phyloP scores from a whole-genome alignment of 2,797 vertebrate genomes.

The Neostethus bicornis region DNA sequence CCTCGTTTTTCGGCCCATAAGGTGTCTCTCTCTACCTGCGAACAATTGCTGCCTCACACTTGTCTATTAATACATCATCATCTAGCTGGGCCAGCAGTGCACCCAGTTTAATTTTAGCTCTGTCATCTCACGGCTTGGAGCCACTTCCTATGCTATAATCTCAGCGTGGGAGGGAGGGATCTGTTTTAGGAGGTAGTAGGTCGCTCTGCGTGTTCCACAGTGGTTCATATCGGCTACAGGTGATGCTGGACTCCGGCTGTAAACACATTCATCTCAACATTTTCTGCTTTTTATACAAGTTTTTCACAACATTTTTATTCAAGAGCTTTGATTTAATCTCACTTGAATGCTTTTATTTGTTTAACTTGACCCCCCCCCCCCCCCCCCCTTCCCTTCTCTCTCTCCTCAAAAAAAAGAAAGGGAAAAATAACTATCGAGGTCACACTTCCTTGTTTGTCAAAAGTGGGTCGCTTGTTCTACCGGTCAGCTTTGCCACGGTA shows the following conservation, averaged over 20 bases:
- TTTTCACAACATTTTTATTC: constrained; percentile 18
- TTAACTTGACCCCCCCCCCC: constrained; percentile 44
- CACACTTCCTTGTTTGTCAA: constrained; percentile 62
- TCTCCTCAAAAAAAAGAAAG: constrained; percentile 31
- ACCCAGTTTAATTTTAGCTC: constrained; percentile 73
- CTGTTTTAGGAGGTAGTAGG: constrained; percentile 46
- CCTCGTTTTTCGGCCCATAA: constrained; percentile 9
- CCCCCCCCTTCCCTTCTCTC: constrained; percentile 12
- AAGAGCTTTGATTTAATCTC: constrained; percentile 23
- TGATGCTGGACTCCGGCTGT: constrained; percentile 24
- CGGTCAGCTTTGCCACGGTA: constrained; percentile 47
- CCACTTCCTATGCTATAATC: constrained; percentile 64
- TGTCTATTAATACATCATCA: constrained; percentile 75
- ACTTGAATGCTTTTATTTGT: constrained; percentile 38
- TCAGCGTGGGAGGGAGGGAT: constrained; percentile 56
- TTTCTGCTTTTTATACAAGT: constrained; percentile 35
- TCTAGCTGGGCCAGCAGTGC: constrained; percentile 52
- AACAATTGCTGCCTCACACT: constrained; percentile 63
- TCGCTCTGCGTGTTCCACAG: constrained; percentile 26
- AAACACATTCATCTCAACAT: constrained; percentile 28
- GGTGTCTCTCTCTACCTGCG: constrained; percentile 41
- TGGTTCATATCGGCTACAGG: constrained; percentile 41
- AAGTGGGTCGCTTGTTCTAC: constrained; percentile 72
- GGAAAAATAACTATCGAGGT: constrained; percentile 70
- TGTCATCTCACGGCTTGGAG: constrained; percentile 67